Base-by-base conservation (phyloP, 2,113 vertebrate genomes). In the Parotia lawesii region DNA sequence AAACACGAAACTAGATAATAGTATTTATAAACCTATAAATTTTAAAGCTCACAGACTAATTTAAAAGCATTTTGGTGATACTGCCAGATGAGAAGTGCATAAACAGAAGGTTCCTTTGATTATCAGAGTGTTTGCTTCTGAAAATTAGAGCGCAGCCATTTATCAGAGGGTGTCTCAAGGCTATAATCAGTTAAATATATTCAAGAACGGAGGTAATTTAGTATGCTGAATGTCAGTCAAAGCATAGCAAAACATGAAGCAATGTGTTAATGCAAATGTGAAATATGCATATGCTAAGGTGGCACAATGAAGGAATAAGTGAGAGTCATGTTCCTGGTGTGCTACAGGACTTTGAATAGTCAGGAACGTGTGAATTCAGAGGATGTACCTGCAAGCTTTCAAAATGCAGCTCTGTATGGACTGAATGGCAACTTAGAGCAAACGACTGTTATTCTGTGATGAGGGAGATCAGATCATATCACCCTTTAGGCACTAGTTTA, bases 181-280 rank as follows among this genome's bases (percentile, higher is more conserved):
- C 90, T 96, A 95, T 85, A 97, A 96, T 97, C 95, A 95, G 92
- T 95, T 94, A 90, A 96, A 97, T 83, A 93, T 92, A 95, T 96
- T 96, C 85, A 94, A 94, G 85, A 95, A 53, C 45, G 35, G 85
- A 93, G 60, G 75, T 84, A 96, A 96, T 97, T 96, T 96, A 82
- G n/a, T 54, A 66, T 37, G 48, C 77, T 71, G 57, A 54, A 56
- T 92, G 96, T 96, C 97, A 97, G 53, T 97, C 92, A 97, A 89
- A 90, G 54, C 48, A 77, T 38, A 37, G 75, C 28, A 96, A 96
- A 96, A 90, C 54, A 90, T 25, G 45, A 92, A 85, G 61, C 18
- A 76, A 58, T 51, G 71, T 86, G 60, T 23, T 93, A 89, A 93
- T 44, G 33, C 60, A 93, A 93, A 93, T 73, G 48, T 92, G 90